These are phyloP conservation scores for Oligia strigilis DNA, from an alignment of 2,888 invertebrate species.

Conservation along the genomic window DNA sequence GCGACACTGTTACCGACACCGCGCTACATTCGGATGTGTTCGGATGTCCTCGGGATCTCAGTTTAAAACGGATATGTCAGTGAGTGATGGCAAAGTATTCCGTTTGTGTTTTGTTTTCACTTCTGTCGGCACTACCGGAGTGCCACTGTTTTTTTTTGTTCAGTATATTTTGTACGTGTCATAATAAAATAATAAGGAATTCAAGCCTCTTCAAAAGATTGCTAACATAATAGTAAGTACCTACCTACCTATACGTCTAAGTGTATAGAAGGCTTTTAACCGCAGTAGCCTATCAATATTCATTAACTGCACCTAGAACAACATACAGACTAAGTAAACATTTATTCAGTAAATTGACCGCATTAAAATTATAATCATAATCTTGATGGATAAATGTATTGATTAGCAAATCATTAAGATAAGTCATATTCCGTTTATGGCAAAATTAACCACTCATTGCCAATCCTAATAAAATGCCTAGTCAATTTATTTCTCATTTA, in stretches of 20 bases:
- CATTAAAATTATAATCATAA: slow-evolving; percentile 38
- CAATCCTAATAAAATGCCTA: slow-evolving; percentile 27
- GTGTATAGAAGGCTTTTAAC: slow-evolving; percentile 3
- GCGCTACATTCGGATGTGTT: too few relatives aligned
- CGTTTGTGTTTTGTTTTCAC: too few relatives aligned
- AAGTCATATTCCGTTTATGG: slow-evolving; percentile 41
- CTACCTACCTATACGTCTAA: neutral
- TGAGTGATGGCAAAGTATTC: too few relatives aligned
- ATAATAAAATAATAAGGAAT: neutral
- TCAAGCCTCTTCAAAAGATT: neutral
- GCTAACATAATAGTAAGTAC: neutral
- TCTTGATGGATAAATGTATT: slow-evolving; percentile 29
- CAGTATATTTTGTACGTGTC: too few relatives aligned
- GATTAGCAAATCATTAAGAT: slow-evolving; percentile 46
- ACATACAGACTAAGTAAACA: slow-evolving; percentile 28
- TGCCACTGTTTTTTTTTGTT: too few relatives aligned
- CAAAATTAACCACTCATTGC: slow-evolving; percentile 4
- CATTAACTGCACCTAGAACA: slow-evolving; percentile 38
- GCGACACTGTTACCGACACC: too few relatives aligned
- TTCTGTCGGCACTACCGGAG: too few relatives aligned
- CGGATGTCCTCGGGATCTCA: too few relatives aligned
- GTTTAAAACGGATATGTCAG: too few relatives aligned
- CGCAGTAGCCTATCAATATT: slow-evolving; percentile 17
- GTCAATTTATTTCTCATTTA: slow-evolving; percentile 37
- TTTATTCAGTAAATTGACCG: slow-evolving; percentile 25